Evolutionary conservation across 2,888 invertebrate species (phyloP), one percentile per base, ranked within the genome.

Genomic region (Noctua janthe): DNA sequence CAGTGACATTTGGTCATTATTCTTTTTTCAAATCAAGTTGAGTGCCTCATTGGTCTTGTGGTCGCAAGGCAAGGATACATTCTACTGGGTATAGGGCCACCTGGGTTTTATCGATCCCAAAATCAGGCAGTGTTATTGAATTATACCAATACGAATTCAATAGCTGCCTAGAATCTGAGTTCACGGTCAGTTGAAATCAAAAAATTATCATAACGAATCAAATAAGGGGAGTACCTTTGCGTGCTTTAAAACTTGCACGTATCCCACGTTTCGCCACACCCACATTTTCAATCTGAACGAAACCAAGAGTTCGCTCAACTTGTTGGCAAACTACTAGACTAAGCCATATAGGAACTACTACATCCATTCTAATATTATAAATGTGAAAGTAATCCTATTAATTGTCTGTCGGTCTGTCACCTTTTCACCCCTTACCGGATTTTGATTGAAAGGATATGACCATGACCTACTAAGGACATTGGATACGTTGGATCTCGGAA

Each of bases 241-340:
- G 8, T 54, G 35, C 29, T 17, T 43, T 51, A 1, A 20, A 35
- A 62, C 20, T 20, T 47, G n/a, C 78, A 79, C 54, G 5, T 56
- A 29, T 67, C 49, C 54, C 23, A 73, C 56, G 29, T 51, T 51
- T 70, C 51, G 6, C 62, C 43, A 78, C 49, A 70, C 51, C 69
- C 15, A 49, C n/a, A 62, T 79, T 69, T 39, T 43, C 81, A 84
- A 54, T 71, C 54, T 47, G 23, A 70, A 77, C 69, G 83, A 85
- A 79, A 85, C 47, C 62, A 67, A 85, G 43, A 80, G 72, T 85
- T 77, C 70, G 66, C 66, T 76, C 20, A 74, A 56, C 71, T 76
- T 76, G 59, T 73, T 66, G 5, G 51, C 74, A 70, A 66, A 69
- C 59, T 64, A 56, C 39, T 54, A 54, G 54, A 47, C 79, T 77